These are phyloP conservation scores for Dipus sagitta DNA, from an alignment of 2,797 vertebrate species.

Conservation along the genomic window DNA sequence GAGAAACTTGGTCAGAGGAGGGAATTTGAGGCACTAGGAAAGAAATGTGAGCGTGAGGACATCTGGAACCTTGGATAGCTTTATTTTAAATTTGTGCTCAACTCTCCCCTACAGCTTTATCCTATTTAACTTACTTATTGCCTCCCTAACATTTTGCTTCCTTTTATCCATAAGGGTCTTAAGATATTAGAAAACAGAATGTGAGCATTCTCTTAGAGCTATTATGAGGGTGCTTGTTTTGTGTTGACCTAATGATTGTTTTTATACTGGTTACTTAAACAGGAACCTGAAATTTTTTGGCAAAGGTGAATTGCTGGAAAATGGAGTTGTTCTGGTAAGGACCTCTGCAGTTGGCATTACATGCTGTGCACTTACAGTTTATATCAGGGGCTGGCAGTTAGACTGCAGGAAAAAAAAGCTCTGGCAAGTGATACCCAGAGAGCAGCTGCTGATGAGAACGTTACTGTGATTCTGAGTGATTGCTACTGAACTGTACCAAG, in stretches of 20 bases:
- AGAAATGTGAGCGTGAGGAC: neutral
- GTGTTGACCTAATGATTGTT: neutral
- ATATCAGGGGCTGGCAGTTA: neutral
- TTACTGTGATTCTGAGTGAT: neutral
- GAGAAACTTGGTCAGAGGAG: neutral
- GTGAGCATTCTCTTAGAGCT: neutral
- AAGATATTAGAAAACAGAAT: neutral
- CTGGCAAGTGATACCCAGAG: neutral
- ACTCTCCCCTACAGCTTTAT: accelerated
- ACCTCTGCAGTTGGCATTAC: neutral
- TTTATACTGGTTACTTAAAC: neutral
- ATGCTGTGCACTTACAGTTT: neutral
- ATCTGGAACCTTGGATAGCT: neutral
- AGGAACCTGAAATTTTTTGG: conserved; percentile 29
- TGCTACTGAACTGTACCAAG: neutral
- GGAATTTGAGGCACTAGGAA: conserved; percentile 19
- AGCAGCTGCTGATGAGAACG: neutral
- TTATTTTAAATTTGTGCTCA: neutral
- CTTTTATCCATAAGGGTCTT: conserved; percentile 30
- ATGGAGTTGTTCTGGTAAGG: neutral
- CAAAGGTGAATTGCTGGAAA: neutral
- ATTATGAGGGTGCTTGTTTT: neutral
- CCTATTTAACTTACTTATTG: neutral
- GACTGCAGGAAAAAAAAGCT: neutral
- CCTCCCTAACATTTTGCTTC: neutral